These are phyloP conservation scores for Styela clava DNA, from an alignment of 23 tunicate genomes.

Conservation along the genomic window DNA sequence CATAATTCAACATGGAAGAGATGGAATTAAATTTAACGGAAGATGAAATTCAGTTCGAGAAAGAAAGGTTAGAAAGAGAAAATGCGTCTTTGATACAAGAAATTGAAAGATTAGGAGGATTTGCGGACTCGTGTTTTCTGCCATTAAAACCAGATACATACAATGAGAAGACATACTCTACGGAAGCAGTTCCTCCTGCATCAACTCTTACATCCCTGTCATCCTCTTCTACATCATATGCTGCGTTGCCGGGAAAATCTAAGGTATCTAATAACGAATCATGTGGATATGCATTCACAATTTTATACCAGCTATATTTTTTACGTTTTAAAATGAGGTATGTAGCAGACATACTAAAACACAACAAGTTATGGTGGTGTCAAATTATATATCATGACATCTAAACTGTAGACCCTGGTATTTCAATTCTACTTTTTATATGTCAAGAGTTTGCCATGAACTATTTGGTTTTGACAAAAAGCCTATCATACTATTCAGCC, in stretches of 20 bases:
- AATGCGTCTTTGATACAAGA: constrained; percentile 17
- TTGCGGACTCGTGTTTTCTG: constrained; percentile 21
- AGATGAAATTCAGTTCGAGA: neutral
- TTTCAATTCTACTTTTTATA: too few relatives aligned
- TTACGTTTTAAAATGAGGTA: too few relatives aligned
- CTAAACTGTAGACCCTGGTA: too few relatives aligned
- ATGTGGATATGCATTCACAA: too few relatives aligned
- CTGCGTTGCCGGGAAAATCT: neutral
- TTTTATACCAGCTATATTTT: too few relatives aligned
- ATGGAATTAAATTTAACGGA: neutral
- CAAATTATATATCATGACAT: too few relatives aligned
- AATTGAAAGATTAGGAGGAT: neutral
- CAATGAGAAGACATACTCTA: neutral
- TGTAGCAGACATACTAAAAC: too few relatives aligned
- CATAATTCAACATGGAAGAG: neutral
- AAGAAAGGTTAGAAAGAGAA: constrained; percentile 10
- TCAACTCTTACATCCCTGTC: constrained; percentile 13
- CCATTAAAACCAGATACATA: constrained; percentile 20
- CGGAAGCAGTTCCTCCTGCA: constrained; percentile 7
- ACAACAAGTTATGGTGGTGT: too few relatives aligned
- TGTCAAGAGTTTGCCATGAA: too few relatives aligned
- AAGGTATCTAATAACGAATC: neutral
- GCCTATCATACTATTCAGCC: too few relatives aligned
- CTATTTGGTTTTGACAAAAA: too few relatives aligned
- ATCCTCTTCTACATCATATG: constrained; percentile 8